Percentiles rank a stretch among this genome's conserved stretches.
phyloP scores from a whole-genome alignment of 2,888 invertebrate genomes.

The Ichneumon xanthorius region DNA sequence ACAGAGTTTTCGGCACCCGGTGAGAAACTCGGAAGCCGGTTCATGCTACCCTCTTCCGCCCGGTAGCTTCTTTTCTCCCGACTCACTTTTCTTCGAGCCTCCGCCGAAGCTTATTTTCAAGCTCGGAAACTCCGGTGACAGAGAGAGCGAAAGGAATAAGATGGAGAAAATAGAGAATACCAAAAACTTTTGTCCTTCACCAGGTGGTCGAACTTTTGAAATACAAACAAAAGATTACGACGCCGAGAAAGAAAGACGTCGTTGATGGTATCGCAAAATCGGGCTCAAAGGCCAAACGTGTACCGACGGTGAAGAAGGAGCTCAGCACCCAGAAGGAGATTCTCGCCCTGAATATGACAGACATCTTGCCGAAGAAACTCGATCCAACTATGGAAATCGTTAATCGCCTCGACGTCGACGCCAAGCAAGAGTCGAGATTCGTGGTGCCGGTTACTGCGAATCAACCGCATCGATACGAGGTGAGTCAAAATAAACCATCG shows the following conservation, averaged over 20 bases:
- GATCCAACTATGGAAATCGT: conserved; percentile 49
- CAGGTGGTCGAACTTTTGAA: conserved; percentile 79
- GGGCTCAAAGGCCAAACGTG: conserved; percentile 72
- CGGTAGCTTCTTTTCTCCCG: conserved; percentile 36
- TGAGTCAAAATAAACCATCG: neutral
- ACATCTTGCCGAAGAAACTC: conserved; percentile 47
- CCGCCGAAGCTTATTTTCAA: conserved; percentile 58
- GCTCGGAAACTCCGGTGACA: conserved; percentile 23
- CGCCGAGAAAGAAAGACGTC: conserved; percentile 33
- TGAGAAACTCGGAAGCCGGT: conserved; percentile 43
- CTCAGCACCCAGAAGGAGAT: conserved; percentile 81
- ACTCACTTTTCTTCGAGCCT: conserved; percentile 24
- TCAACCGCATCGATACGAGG: conserved; percentile 56
- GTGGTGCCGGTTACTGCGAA: conserved; percentile 25
- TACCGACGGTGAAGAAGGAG: conserved; percentile 82
- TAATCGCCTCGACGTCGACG: conserved; percentile 63
- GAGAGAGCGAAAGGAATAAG: conserved; percentile 12
- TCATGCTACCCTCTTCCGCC: neutral
- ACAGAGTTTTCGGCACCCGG: conserved; percentile 55
- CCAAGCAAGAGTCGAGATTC: conserved; percentile 34
- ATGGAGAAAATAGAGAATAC: conserved; percentile 9
- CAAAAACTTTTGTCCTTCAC: conserved; percentile 61
- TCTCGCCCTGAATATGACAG: conserved; percentile 61
- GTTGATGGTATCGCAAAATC: conserved; percentile 45
- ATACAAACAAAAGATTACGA: conserved; percentile 73